These are phyloP conservation scores for Crocodylus rhombifer DNA, from an alignment of 2,797 vertebrate species.

Conservation along the genomic window DNA sequence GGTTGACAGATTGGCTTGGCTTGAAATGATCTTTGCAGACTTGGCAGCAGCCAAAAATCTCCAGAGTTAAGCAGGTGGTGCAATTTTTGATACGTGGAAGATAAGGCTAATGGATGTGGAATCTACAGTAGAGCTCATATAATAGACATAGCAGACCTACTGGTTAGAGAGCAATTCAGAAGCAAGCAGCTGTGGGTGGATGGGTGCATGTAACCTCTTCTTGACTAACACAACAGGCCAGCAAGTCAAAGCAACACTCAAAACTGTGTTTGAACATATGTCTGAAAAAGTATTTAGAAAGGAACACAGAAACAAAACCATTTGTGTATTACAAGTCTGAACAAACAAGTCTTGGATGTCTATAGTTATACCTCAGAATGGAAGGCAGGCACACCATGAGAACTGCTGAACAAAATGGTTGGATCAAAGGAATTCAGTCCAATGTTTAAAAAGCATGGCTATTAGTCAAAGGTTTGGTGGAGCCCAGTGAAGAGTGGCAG, in stretches of 20 bases:
- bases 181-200: fast-evolving
- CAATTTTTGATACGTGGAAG: constrained; percentile 57
- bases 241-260: constrained; percentile 33
- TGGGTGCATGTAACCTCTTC: fast-evolving
- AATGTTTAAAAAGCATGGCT: constrained; percentile 57
- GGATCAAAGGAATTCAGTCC: constrained; percentile 61
- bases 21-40: constrained; percentile 71
- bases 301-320: constrained; percentile 20
- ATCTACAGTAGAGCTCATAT: constrained; percentile 84
- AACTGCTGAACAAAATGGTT: constrained; percentile 62
- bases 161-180: constrained; percentile 3
- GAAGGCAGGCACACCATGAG: constrained; percentile 30
- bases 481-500: constrained; percentile 39
- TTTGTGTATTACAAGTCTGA: background rate
- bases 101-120: constrained; percentile 84
- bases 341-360: background rate
- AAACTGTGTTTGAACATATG: constrained; percentile 42
- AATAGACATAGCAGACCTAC: constrained; percentile 66
- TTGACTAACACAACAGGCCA: constrained; percentile 16
- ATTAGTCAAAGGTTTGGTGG: constrained; percentile 40
- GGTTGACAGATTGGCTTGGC: constrained; percentile 78
- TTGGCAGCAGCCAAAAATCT: constrained; percentile 69
- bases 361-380: background rate
- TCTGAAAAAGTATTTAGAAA: background rate
- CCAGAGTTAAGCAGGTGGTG: constrained; percentile 68